Base-by-base conservation (phyloP, 2,113 vertebrate genomes). In the Probosciger aterrimus region DNA sequence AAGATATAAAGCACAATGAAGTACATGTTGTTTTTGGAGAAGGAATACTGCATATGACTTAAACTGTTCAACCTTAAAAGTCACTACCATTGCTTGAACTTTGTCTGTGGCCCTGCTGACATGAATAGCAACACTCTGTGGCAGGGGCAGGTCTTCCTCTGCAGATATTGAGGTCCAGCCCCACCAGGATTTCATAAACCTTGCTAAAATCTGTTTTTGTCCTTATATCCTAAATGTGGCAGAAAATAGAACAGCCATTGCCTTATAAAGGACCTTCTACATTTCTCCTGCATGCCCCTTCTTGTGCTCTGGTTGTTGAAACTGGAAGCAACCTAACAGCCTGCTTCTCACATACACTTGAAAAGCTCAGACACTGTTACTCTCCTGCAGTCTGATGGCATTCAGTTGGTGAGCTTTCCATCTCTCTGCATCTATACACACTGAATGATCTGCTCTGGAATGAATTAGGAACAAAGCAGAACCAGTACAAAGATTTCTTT, bases 291-390 rank as follows among this genome's bases (percentile, higher is more conserved):
- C 2, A 4, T 28, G 30, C 17, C 15, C 22, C 18, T 79, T 57
- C 55, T 37, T 18, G 0, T 50, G n/a, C 33, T 77, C 18, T 50
- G 46, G 12, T n/a, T 41, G 79, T 47, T 23, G 33, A 47, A 78
- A 63, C 41, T 3, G 63, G 41, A 64, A 74, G 47, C 23, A 63
- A n/a, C 31, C 24, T 35, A n/a, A 18, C 63, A 93, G 53, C 20
- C 18, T 24, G 6, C 18, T 67, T 62, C 25, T 52, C 19, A 13
- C 22, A 16, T 0, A 3, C 13, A 3, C n/a, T 28, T 16, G 6
- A 76, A 55, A 67, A 67, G 73, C 18, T 75, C 76, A 67, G 43
- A 3, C 31, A 18, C 4, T 55, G 22, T 10, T 64, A 22, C 39
- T 82, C 22, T 37, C 27, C 55, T 37, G 31, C 71, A 71, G 22